Percentiles rank a stretch among this genome's conserved stretches.
phyloP scores from a whole-genome alignment of 2,888 invertebrate species.

The Rosalia funebris region DNA sequence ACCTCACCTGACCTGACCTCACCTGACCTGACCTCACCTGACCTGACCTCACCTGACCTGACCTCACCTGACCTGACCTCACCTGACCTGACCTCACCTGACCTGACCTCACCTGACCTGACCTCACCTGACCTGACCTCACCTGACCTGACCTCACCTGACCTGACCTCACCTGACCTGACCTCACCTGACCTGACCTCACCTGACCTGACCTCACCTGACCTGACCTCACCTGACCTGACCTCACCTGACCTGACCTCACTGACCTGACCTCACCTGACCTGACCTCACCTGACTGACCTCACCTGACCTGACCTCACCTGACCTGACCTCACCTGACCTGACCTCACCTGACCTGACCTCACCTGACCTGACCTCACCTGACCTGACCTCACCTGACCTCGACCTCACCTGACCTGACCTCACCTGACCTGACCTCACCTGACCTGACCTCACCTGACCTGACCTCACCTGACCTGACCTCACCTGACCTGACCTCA shows the following conservation, averaged over 20 bases:
- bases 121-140: not conserved
- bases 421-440: constrained; percentile 32
- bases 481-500: constrained; percentile 25
- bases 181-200: constrained; percentile 32
- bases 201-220: constrained; percentile 33
- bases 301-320: constrained; percentile 30
- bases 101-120: constrained; percentile 28
- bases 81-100: constrained; percentile 29
- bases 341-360: constrained; percentile 23
- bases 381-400: constrained; percentile 30
- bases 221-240: constrained; percentile 11
- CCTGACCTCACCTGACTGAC: constrained; percentile 24
- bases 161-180: constrained; percentile 41
- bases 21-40: constrained; percentile 13
- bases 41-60: constrained; percentile 27
- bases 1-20: constrained; percentile 16
- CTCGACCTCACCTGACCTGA: constrained; percentile 14
- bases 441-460: constrained; percentile 31
- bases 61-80: constrained; percentile 23
- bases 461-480: constrained; percentile 41
- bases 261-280: constrained; percentile 19
- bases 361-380: constrained; percentile 31
- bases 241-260: not conserved
- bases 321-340: constrained; percentile 21
- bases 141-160: constrained; percentile 7